Conservation (phyloP, 2,113 vertebrate genomes). For the Montifringilla adamsi region DNA sequence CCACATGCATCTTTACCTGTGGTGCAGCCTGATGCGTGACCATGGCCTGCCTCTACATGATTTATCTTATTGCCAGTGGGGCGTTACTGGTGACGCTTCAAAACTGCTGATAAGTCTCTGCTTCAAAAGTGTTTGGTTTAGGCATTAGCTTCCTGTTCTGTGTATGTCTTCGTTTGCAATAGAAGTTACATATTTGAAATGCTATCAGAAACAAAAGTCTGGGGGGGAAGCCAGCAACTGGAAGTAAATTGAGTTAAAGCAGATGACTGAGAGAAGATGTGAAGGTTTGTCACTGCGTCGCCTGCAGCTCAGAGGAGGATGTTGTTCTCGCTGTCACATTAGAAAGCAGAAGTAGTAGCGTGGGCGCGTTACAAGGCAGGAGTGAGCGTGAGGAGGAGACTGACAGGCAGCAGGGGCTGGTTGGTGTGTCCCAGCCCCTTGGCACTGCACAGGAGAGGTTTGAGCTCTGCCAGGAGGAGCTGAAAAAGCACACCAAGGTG, state of each 20-base stretch:
- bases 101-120: background rate
- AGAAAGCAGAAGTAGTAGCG: background rate
- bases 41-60: background rate
- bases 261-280: background rate
- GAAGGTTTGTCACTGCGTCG: background rate
- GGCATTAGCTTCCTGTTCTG: background rate
- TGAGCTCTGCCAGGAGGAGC: background rate
- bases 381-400: background rate
- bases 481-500: background rate
- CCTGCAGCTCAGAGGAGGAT: background rate
- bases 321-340: background rate
- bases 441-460: background rate
- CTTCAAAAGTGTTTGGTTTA: background rate
- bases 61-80: background rate
- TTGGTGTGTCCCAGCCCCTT: background rate
- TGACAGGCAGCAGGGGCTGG: background rate
- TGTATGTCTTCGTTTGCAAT: rapidly evolving
- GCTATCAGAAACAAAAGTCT: background rate
- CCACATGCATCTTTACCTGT: background rate
- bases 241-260: background rate
- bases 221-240: background rate
- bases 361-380: background rate
- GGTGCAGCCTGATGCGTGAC: background rate
- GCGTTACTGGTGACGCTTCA: background rate
- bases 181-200: background rate